Evolutionary conservation across 2,113 vertebrate genomes (phyloP).

Genomic region (Gambusia holbrooki): DNA sequence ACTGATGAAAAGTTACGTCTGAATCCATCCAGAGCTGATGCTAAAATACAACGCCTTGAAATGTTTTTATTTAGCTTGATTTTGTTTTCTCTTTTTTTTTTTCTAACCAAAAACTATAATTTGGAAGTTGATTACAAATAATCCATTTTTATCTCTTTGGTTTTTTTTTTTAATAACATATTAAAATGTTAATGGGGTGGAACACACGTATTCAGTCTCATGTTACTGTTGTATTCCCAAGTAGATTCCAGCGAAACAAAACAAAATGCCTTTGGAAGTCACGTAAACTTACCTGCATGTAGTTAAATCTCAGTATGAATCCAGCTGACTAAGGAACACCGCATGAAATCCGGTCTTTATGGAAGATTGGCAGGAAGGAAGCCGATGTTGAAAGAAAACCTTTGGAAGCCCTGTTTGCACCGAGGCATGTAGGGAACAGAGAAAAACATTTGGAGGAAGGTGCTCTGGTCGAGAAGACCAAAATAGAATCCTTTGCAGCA

Average conservation of each 20-base stretch:
- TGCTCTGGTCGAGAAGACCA: too few species aligned
- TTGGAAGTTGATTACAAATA: background rate
- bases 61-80: too few species aligned
- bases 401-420: too few species aligned
- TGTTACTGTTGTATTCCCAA: background rate
- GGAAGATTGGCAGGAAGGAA: too few species aligned
- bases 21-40: background rate
- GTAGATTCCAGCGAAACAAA: background rate
- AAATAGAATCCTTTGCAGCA: too few species aligned
- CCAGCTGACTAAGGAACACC: background rate
- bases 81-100: too few species aligned
- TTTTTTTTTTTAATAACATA: background rate
- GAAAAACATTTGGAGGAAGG: too few species aligned
- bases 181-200: background rate
- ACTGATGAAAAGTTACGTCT: background rate
- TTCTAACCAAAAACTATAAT: background rate
- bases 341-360: too few species aligned
- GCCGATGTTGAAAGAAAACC: too few species aligned
- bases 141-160: background rate
- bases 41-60: too few species aligned
- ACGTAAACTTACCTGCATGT: too few species aligned
- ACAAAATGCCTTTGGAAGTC: background rate
- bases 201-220: background rate
- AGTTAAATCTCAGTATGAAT: background rate
- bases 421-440: too few species aligned